Evolutionary conservation across 2,113 vertebrate genomes (phyloP), one percentile per base, ranked within the genome.

Genomic region (Mustela lutreola): DNA sequence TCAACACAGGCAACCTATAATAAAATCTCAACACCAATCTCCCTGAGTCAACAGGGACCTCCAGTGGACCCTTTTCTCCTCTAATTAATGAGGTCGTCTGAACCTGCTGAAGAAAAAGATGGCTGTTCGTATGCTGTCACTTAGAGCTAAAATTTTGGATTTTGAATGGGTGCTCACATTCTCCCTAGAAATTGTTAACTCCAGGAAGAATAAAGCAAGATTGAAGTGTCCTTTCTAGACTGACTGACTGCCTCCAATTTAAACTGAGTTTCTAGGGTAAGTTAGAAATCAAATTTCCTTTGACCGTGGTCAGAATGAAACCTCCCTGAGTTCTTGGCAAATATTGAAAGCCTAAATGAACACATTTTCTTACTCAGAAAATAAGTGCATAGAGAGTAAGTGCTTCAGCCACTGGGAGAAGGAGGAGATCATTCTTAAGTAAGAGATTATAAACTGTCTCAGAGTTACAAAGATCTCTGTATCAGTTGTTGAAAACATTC

Each of bases 221-320:
- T 90, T 33, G 92, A 22, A 95, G 83, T 4, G 21, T 45, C 42
- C 18, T 91, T 92, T 79, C 48, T 94, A 48, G 75, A 87, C 53
- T 76, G n/a, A 58, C 7, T 87, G n/a, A 62, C 39, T 91, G 36
- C n/a, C 26, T 76, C 42, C 11, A 31, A 19, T 60, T 39, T 42
- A 82, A 83, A 15, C 33, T 79, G 78, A 89, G 50, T 78, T 95
- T 94, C 63, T 81, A 36, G 26, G 26, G 4, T 88, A 84, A 94
- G 56, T 88, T 45, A 92, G 70, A 96, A 90, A 73, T 83, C 4
- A 91, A 58, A 97, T 90, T 85, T 94, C 36, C 24, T 94, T 92
- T 92, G 28, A 86, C 62, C 67, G 3, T 82, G 5, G 11, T 76
- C 39, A 94, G 75, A 92, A 81, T 39, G 28, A 90, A 92, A 95